A percentile compares a stretch with the other conserved stretches of the same genome.
These are phyloP conservation scores for Pheosia gnoma DNA, from an alignment of 2,888 invertebrate genomes.

Conservation along the genomic window DNA sequence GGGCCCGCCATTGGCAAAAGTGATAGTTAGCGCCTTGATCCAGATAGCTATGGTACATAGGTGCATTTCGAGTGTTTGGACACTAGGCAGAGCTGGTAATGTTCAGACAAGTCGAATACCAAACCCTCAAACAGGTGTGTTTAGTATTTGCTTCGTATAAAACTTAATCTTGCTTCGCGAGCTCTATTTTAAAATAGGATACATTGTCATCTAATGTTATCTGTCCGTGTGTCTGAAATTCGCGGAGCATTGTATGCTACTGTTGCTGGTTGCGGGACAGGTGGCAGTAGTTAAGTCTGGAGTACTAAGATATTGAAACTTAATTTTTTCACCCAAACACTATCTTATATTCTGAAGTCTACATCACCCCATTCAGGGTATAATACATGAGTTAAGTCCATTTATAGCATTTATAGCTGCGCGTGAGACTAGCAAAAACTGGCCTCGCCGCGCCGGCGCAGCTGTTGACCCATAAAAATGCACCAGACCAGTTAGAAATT, in stretches of 20 bases:
- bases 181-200: too few relatives aligned
- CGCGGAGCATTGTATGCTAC: too few relatives aligned
- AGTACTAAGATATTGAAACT: too few relatives aligned
- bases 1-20: slow-evolving; percentile 40
- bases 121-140: too few relatives aligned
- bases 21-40: slow-evolving; percentile 56
- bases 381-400: neutral
- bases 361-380: neutral
- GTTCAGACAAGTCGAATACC: slow-evolving; percentile 14
- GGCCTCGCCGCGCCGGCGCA: neutral
- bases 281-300: too few relatives aligned
- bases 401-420: neutral
- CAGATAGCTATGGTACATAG: slow-evolving; percentile 23
- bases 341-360: too few relatives aligned
- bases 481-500: neutral
- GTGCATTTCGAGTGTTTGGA: slow-evolving; percentile 22
- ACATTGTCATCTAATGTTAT: too few relatives aligned
- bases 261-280: too few relatives aligned
- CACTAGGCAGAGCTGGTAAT: slow-evolving; percentile 20
- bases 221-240: too few relatives aligned
- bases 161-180: neutral
- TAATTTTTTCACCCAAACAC: too few relatives aligned
- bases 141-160: neutral
- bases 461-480: slow-evolving; percentile 4
- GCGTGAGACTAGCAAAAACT: neutral